Evolutionary conservation across 2,113 vertebrate genomes (phyloP).

Genomic region (Cochlearius cochlearius): DNA sequence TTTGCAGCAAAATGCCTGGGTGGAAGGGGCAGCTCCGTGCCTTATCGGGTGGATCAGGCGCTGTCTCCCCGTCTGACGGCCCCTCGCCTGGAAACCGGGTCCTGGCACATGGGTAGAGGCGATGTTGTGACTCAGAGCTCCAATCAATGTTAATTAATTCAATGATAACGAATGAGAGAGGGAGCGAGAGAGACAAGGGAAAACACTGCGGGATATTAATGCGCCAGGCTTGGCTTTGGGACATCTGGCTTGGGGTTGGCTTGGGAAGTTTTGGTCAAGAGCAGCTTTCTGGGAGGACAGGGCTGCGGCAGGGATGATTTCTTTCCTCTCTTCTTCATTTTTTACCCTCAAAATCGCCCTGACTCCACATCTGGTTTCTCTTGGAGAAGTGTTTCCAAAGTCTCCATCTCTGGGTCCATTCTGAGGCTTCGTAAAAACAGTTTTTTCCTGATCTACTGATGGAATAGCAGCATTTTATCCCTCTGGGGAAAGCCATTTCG

Average conservation of each 20-base stretch:
- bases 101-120: neutral
- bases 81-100: neutral
- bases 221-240: constrained; percentile 28
- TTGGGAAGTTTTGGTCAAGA: neutral
- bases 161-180: constrained; percentile 5
- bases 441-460: neutral
- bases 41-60: fast-evolving
- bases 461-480: neutral
- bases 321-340: neutral
- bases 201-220: neutral
- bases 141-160: constrained; percentile 58
- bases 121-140: constrained; percentile 41
- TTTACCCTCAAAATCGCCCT: neutral
- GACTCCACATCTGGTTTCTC: neutral
- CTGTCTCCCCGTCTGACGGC: neutral
- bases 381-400: neutral
- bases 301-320: neutral
- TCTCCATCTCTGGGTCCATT: neutral
- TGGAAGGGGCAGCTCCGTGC: neutral
- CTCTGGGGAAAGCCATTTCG: neutral
- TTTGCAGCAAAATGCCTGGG: neutral
- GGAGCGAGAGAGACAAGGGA: neutral
- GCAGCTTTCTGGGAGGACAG: neutral
- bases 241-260: neutral
- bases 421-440: neutral